Conservation (phyloP, 2,797 vertebrate genomes). For the Epinephelus coioides region DNA sequence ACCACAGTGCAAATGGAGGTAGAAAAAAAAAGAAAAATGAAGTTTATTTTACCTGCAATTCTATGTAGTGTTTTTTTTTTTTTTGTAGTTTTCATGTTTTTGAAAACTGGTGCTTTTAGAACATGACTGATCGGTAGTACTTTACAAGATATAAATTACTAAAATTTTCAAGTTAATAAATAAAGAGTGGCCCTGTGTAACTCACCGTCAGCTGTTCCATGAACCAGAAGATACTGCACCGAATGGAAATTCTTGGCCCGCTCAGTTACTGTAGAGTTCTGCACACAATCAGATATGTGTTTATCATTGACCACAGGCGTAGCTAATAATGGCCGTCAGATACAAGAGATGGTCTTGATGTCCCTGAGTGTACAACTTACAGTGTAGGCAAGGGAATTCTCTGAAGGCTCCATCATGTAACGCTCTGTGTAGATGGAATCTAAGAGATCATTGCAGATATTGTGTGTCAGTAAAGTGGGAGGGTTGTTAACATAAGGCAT, state of each 20-base stretch:
- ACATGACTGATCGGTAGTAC: too few species aligned
- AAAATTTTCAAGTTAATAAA: neutral
- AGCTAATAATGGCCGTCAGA: neutral
- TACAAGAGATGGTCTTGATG: neutral
- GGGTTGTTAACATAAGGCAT: neutral
- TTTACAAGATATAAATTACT: too few species aligned
- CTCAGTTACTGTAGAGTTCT: constrained; percentile 95
- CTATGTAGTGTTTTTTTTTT: too few species aligned
- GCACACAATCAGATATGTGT: constrained; percentile 41
- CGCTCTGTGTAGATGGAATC: constrained; percentile 97
- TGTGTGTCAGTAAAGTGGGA: neutral
- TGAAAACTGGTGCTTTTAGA: too few species aligned
- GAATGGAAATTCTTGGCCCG: constrained; percentile 94
- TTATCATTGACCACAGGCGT: neutral
- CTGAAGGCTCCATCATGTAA: constrained; percentile 92
- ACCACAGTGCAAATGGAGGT: too few species aligned
- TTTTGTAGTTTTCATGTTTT: too few species aligned
- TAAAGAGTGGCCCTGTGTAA: neutral
- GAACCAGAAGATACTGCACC: constrained; percentile 96
- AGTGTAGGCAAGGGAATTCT: constrained; percentile 86
- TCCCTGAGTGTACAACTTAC: constrained; percentile 81
- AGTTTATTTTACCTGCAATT: too few species aligned
- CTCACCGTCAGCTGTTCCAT: constrained; percentile 98
- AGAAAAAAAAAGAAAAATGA: too few species aligned
- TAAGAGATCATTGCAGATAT: constrained; percentile 54